Conservation (phyloP, 2,113 vertebrate genomes). For the Sprattus sprattus region DNA sequence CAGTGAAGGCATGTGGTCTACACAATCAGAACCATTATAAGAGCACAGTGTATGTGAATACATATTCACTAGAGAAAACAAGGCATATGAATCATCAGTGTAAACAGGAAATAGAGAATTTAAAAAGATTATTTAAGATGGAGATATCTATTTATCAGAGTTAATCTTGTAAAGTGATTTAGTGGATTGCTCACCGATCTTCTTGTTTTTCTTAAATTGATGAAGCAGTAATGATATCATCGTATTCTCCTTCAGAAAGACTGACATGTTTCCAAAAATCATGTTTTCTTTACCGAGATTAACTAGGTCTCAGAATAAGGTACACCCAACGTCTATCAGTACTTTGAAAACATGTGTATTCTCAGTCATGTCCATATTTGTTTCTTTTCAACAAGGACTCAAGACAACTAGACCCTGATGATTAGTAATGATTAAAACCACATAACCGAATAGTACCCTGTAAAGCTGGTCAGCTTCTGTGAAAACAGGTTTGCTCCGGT, state of each 20-base stretch:
- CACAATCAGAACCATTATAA: constrained; percentile 53
- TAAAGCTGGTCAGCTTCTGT: constrained; percentile 36
- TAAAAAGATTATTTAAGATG: constrained; percentile 19
- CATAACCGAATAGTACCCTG: background rate
- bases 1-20: background rate
- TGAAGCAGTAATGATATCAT: background rate
- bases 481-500: constrained; percentile 36
- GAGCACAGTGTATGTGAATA: constrained; percentile 68
- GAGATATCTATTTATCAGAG: constrained; percentile 11
- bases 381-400: background rate
- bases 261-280: background rate
- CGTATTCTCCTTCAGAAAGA: background rate
- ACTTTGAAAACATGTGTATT: background rate
- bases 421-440: background rate
- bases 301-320: background rate
- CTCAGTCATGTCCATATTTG: background rate
- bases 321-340: background rate
- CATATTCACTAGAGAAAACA: constrained; percentile 55
- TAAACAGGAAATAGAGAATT: constrained; percentile 32
- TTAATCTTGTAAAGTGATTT: background rate
- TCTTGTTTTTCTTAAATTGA: no score
- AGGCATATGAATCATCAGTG: constrained; percentile 44
- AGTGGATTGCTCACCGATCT: background rate
- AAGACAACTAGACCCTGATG: background rate
- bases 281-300: background rate